Evolutionary conservation across 2,888 invertebrate genomes (phyloP).

Genomic region (Phyto melanocephala): DNA sequence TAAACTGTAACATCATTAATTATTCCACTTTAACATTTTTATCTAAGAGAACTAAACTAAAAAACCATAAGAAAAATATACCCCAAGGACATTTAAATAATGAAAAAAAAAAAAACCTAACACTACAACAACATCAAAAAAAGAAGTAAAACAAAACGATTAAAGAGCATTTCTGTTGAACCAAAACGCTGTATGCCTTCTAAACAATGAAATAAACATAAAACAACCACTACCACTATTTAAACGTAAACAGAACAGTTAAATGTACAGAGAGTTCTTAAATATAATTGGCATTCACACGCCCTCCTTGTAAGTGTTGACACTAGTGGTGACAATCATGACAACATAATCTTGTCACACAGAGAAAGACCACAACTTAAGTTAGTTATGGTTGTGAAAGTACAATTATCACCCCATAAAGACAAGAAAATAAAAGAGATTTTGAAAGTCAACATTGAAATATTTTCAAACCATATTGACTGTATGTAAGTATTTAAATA

Average conservation of each 20-base stretch:
- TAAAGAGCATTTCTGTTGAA: conserved; percentile 3
- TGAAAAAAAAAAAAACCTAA: conserved; percentile 3
- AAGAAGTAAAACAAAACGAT: conserved; percentile 11
- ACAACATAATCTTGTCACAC: conserved; percentile 66
- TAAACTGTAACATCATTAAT: conserved; percentile 59
- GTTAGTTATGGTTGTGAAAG: conserved; percentile 8
- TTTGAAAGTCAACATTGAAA: conserved; percentile 19
- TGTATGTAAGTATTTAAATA: conserved; percentile 20
- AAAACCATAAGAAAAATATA: conserved; percentile 47
- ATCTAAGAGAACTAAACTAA: conserved; percentile 21
- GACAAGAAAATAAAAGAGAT: not conserved
- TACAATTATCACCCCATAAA: conserved; percentile 61
- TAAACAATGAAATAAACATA: conserved; percentile 23
- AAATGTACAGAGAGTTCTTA: conserved; percentile 8
- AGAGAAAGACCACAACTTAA: conserved; percentile 20
- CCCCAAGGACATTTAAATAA: conserved; percentile 59
- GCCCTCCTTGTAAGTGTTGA: conserved; percentile 60
- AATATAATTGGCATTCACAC: conserved; percentile 66
- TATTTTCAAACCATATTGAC: conserved; percentile 42
- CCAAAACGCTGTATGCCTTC: conserved; percentile 10
- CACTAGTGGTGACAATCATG: conserved; percentile 69
- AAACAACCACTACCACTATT: conserved; percentile 53
- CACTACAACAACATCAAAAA: conserved; percentile 11
- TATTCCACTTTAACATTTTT: conserved; percentile 22
- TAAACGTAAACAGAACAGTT: not conserved